Percentiles rank a stretch among this genome's conserved stretches.
Conservation (phyloP, 92 coral and sea anemone species). For the Pocillopora meandrina region DNA sequence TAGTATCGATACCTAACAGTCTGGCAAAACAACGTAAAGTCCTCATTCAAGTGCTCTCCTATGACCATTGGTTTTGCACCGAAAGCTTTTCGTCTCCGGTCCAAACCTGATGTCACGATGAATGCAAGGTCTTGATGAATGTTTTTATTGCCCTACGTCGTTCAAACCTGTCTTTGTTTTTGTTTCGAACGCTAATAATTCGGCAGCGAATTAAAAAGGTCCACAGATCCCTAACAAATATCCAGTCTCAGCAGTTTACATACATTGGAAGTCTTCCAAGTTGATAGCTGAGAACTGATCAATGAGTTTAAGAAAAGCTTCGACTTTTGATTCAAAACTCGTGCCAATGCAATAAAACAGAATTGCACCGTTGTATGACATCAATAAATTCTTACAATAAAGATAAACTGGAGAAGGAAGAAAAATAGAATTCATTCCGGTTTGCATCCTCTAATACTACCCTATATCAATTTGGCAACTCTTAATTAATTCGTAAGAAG, state of each 20-base stretch:
- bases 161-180: not conserved
- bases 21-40: not conserved
- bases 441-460: too few species aligned
- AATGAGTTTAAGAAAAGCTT: too few species aligned
- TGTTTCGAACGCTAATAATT: not conserved
- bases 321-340: too few species aligned
- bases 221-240: not conserved
- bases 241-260: not conserved
- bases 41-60: not conserved
- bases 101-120: not conserved
- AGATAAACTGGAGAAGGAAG: too few species aligned
- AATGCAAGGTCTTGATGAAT: not conserved
- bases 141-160: not conserved
- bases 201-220: not conserved
- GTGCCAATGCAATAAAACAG: too few species aligned
- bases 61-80: not conserved
- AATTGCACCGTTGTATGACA: too few species aligned
- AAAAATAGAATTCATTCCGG: too few species aligned
- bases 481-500: too few species aligned
- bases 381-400: too few species aligned
- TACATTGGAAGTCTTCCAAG: not conserved
- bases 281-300: too few species aligned
- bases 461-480: too few species aligned
- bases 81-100: not conserved
- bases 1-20: slow-evolving; percentile 3